Percentiles rank a stretch among this genome's conserved stretches.
Evolutionary conservation across 1,140 invertebrate species (phyloP).

Genomic region (Holotrichia oblita): DNA sequence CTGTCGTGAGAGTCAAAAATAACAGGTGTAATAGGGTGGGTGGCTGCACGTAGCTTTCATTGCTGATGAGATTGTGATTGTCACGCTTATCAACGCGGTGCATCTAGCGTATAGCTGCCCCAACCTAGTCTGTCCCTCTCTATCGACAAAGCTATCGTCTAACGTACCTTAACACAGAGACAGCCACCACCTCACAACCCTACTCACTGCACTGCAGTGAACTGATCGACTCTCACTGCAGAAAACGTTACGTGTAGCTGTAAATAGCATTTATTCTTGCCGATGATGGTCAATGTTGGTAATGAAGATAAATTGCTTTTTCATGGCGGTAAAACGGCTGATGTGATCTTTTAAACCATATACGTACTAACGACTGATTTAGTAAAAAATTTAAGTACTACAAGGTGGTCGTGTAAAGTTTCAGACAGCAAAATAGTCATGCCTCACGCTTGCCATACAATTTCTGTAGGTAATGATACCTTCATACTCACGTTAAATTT

Average conservation of each 20-base stretch:
- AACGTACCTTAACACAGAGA: background rate
- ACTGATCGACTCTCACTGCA: background rate
- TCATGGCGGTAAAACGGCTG: no score
- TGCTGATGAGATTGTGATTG: constrained; percentile 59
- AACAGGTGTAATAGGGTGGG: constrained; percentile 53
- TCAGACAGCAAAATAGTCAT: no score
- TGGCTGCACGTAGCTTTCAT: constrained; percentile 55
- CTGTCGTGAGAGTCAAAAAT: background rate
- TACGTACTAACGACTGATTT: no score
- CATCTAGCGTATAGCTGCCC: constrained; percentile 47
- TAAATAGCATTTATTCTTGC: constrained; percentile 25
- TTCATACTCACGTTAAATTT: no score
- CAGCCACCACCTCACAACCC: background rate
- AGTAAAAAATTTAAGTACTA: no score
- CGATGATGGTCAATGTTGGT: background rate
- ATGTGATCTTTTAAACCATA: no score
- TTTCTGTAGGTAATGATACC: no score
- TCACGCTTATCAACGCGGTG: constrained; percentile 54
- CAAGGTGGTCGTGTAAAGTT: no score
- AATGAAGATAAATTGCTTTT: background rate
- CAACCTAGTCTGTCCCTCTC: constrained; percentile 29
- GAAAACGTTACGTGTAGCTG: constrained; percentile 1
- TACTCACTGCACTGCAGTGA: constrained; percentile 15
- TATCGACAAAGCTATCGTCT: constrained; percentile 37
- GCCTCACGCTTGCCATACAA: no score